Percentiles rank a stretch among this genome's conserved stretches.
These are phyloP conservation scores for Micropoecilia bifurca DNA, from an alignment of 2,797 vertebrate species.

Conservation along the genomic window DNA sequence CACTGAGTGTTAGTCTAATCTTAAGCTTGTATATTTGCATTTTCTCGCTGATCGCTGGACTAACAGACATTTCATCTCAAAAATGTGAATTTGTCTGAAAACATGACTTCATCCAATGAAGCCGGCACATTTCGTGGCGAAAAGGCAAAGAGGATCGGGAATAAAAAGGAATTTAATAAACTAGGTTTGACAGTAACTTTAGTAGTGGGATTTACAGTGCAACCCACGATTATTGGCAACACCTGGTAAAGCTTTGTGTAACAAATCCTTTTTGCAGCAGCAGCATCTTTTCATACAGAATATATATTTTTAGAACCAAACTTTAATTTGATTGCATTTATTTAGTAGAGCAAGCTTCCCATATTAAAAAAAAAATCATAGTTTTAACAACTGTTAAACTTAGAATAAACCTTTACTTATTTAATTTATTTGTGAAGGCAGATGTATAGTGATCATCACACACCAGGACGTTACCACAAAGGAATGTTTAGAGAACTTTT, in stretches of 20 bases:
- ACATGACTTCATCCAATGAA: slow-evolving; percentile 42
- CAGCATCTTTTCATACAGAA: background rate
- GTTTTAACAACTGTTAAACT: background rate
- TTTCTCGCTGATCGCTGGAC: slow-evolving; percentile 44
- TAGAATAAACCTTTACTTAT: background rate
- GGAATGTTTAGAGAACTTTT: too few relatives aligned
- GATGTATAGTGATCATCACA: background rate
- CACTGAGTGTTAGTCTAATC: slow-evolving; percentile 70
- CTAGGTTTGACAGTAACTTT: slow-evolving; percentile 19
- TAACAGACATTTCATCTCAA: slow-evolving; percentile 47
- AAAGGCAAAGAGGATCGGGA: slow-evolving; percentile 25
- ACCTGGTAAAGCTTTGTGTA: background rate
- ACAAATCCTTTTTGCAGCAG: background rate
- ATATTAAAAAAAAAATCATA: background rate
- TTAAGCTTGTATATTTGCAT: slow-evolving; percentile 69
- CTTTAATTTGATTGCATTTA: background rate
- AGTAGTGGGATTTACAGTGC: slow-evolving; percentile 26
- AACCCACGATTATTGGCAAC: slow-evolving; percentile 18
- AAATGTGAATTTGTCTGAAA: slow-evolving; percentile 38
- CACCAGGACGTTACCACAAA: background rate
- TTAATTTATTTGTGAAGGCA: background rate
- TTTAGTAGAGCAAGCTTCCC: background rate
- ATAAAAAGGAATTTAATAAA: slow-evolving; percentile 34
- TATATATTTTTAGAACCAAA: too few relatives aligned
- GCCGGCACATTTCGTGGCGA: slow-evolving; percentile 17